Evolutionary conservation across 2,888 invertebrate genomes (phyloP), one percentile per base, ranked within the genome.

Genomic region (Mythimna vitellina): DNA sequence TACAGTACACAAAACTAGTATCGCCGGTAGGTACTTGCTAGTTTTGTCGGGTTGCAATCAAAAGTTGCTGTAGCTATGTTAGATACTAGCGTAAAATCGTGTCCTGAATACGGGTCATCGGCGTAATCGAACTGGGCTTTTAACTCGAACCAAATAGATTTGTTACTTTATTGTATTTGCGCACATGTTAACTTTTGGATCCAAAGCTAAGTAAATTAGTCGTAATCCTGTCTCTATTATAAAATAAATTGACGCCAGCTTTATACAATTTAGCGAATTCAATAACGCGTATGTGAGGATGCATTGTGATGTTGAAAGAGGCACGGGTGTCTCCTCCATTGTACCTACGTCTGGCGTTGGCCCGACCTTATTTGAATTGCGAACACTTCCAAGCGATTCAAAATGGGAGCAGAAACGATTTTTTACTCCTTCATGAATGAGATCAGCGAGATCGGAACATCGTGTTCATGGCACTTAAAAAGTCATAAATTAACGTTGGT

Each of bases 391-490:
- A 29, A 77, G 70, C 71, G 71, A 78, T 84, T 81, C 75, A 70
- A 76, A 85, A 76, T 74, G 64, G 74, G 65, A 74, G 76, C 83
- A 76, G 76, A 80, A 86, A 84, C 87, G 86, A 85, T 86, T 88
- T 89, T 71, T 88, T 89, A 86, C 74, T 71, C 78, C 81, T 85
- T 86, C 86, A 85, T 87, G 86, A 88, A 85, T 86, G 84, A 86
- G 86, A 89, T 89, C 88, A 87, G 84, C 77, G 81, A 85, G 87
- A 90, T 90, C 84, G 85, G 89, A 90, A 91, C 90, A 92, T 88
- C 88, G 89, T 92, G 92, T 92, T 90, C 87, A 84, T 89, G 92
- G 90, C 92, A 92, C 89, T 93, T 92, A 92, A 92, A 93, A 93
- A 92, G 90, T 89, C 89, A 91, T 93, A 94, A 93, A 93, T 94